Percentiles rank a stretch among this genome's conserved stretches.
Evolutionary conservation across 2,888 invertebrate genomes (phyloP).

Genomic region (Athripsodes cinereus): DNA sequence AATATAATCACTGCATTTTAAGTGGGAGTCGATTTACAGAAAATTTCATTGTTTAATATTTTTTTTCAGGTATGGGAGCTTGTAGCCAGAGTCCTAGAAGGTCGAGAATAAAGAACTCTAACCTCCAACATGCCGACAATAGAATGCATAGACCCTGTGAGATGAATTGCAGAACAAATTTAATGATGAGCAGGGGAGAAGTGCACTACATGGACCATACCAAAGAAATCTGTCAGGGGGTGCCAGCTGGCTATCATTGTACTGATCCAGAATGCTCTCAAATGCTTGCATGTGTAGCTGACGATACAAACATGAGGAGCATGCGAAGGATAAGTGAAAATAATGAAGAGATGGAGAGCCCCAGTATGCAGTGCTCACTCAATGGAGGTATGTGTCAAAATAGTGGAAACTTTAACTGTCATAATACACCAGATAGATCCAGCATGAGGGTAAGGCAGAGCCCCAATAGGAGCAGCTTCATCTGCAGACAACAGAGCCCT

Average conservation of each 20-base stretch:
- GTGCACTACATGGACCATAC: conserved; percentile 4
- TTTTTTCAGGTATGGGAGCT: conserved; percentile 10
- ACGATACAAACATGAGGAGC: conserved; percentile 5
- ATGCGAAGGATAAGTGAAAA: conserved; percentile 11
- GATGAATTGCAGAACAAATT: conserved; percentile 4
- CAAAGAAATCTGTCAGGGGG: conserved; percentile 9
- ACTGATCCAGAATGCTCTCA: conserved; percentile 12
- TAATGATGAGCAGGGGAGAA: background rate
- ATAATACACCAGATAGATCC: conserved; percentile 1
- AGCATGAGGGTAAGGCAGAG: conserved; percentile 18
- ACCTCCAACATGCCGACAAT: conserved; percentile 1
- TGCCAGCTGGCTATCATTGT: conserved; percentile 6
- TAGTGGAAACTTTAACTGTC: conserved; percentile 5
- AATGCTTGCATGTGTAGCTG: background rate
- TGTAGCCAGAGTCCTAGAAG: conserved; percentile 14
- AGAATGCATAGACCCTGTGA: conserved; percentile 4
- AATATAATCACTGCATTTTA: too few relatives aligned
- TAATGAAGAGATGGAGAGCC: conserved; percentile 1
- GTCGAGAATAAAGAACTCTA: conserved; percentile 3
- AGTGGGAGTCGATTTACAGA: too few relatives aligned
- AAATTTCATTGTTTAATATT: background rate
- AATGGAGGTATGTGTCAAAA: conserved; percentile 6
- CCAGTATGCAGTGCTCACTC: conserved; percentile 6
- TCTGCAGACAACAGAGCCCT: conserved; percentile 10
- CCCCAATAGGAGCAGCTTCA: conserved; percentile 20